Evolutionary conservation across 1,140 invertebrate species (phyloP).

Genomic region (Papilio xuthus): DNA sequence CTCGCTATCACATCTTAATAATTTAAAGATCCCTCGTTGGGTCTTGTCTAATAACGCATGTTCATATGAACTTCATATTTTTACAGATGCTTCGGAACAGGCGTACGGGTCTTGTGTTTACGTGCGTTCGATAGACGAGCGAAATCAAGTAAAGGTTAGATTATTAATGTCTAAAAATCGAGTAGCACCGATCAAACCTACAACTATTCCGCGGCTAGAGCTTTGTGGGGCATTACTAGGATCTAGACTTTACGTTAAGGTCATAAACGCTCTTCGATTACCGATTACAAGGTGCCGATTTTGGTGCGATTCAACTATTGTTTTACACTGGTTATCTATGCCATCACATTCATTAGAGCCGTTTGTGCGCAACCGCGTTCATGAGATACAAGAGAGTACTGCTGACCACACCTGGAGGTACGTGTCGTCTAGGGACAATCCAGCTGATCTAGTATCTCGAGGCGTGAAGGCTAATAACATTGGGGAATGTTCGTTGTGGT

Average conservation of each 20-base stretch:
- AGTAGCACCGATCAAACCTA: too few species aligned
- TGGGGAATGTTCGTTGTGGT: too few species aligned
- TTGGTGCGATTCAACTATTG: slow-evolving; percentile 51
- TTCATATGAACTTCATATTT: slow-evolving; percentile 42
- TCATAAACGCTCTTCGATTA: slow-evolving; percentile 39
- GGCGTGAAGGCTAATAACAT: too few species aligned
- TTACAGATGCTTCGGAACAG: too few species aligned
- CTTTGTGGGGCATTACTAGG: slow-evolving; percentile 46
- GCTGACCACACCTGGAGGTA: too few species aligned
- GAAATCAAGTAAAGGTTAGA: slow-evolving; percentile 33
- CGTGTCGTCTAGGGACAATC: too few species aligned
- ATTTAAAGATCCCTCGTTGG: slow-evolving; percentile 44
- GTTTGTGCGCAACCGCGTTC: too few species aligned
- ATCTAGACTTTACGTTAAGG: slow-evolving; percentile 39
- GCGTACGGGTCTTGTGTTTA: slow-evolving; percentile 45
- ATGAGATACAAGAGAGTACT: too few species aligned
- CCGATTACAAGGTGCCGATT: slow-evolving; percentile 26
- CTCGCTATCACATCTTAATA: slow-evolving; percentile 38
- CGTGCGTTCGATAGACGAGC: slow-evolving; percentile 37
- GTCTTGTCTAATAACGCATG: slow-evolving; percentile 1
- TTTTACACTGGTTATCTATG: slow-evolving; percentile 53
- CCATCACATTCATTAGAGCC: slow-evolving; percentile 25
- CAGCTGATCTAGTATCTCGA: too few species aligned
- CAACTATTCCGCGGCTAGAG: slow-evolving; percentile 47
- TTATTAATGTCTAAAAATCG: too few species aligned